phyloP scores from a whole-genome alignment of 2,797 vertebrate genomes.

The Gallinago nigripennis region DNA sequence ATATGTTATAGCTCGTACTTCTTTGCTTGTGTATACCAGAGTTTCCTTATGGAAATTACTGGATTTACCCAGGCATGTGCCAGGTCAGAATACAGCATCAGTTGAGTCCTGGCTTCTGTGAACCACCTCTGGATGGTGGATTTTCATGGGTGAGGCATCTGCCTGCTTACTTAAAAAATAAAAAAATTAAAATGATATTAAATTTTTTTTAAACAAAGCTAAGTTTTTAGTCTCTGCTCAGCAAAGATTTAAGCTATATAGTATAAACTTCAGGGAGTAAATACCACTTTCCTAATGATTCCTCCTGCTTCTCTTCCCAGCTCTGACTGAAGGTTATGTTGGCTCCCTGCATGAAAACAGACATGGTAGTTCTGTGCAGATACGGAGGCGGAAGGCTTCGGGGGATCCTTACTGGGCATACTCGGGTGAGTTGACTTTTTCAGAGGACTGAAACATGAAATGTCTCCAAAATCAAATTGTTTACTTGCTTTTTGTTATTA shows the following conservation, averaged over 20 bases:
- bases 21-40: background rate
- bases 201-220: background rate
- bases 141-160: background rate
- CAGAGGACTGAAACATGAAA: background rate
- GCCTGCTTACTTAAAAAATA: no score
- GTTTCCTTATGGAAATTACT: background rate
- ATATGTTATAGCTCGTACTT: background rate
- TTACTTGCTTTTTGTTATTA: background rate
- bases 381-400: conserved; percentile 85
- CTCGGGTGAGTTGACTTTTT: conserved; percentile 83
- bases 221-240: background rate
- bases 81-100: background rate
- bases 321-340: conserved; percentile 85
- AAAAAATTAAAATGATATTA: no score
- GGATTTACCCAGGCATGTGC: background rate
- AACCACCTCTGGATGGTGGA: background rate
- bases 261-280: background rate
- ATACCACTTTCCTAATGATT: background rate
- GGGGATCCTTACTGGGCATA: conserved; percentile 95
- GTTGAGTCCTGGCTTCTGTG: background rate
- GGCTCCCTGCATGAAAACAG: conserved; percentile 78
- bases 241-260: background rate
- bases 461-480: background rate
- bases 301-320: conserved; percentile 71
- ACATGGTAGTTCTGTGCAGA: conserved; percentile 79